phyloP scores from a whole-genome alignment of 2,797 vertebrate genomes.

The Brachymystax lenok region DNA sequence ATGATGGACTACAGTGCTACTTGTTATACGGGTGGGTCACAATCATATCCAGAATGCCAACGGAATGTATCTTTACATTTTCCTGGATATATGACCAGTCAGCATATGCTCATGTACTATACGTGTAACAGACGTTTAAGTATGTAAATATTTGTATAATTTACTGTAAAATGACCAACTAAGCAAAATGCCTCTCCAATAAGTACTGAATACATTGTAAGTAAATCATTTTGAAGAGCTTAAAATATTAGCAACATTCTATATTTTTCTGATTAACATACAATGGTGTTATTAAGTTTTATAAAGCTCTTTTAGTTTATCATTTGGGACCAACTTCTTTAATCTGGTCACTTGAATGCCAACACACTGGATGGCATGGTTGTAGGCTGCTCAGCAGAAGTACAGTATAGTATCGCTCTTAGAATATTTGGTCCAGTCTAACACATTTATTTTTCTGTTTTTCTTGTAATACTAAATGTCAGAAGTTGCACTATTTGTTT shows the following conservation, averaged over 20 bases:
- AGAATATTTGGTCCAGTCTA: conserved; percentile 31
- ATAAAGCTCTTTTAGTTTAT: conserved; percentile 24
- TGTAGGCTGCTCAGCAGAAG: conserved; percentile 43
- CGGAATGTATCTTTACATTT: background rate
- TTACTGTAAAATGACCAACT: conserved; percentile 43
- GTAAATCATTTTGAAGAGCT: background rate
- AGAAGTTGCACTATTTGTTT: conserved; percentile 65
- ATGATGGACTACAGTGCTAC: conserved; percentile 33
- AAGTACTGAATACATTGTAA: conserved; percentile 3
- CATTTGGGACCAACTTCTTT: conserved; percentile 31
- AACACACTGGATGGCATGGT: conserved; percentile 67
- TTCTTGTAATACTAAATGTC: conserved; percentile 44
- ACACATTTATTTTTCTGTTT: conserved; percentile 41
- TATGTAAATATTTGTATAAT: conserved; percentile 60
- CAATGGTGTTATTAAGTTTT: background rate
- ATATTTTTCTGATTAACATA: background rate
- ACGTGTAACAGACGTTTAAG: background rate
- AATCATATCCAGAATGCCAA: background rate
- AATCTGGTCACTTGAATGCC: conserved; percentile 47
- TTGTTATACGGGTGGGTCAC: conserved; percentile 2
- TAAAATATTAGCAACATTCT: background rate
- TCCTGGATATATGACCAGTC: background rate
- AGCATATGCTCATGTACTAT: background rate
- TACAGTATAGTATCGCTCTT: conserved; percentile 37
- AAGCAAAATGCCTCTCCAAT: conserved; percentile 30